Evolutionary conservation across 2,888 invertebrate species (phyloP).

Genomic region (Formica aserva): DNA sequence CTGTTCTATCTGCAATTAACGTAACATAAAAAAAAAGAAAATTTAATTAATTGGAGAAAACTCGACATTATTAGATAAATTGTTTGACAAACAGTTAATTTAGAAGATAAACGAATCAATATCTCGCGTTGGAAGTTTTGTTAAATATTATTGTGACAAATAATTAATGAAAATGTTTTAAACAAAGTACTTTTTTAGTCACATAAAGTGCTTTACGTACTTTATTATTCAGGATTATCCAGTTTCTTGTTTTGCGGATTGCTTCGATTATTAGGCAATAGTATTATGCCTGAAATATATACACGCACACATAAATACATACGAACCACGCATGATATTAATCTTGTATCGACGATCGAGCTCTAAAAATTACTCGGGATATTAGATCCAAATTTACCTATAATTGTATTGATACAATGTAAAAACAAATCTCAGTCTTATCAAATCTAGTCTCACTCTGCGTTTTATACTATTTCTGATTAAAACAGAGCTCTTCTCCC

Average conservation of each 20-base stretch:
- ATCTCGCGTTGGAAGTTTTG: not conserved
- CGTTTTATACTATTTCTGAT: not conserved
- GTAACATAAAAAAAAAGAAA: not conserved
- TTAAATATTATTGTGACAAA: not conserved
- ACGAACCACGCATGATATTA: conserved; percentile 24
- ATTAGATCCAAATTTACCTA: conserved; percentile 23
- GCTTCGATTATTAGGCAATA: conserved; percentile 14
- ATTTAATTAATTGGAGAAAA: not conserved
- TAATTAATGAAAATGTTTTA: conserved; percentile 10
- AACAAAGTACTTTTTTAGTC: not conserved
- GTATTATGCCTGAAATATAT: conserved; percentile 27
- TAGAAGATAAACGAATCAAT: not conserved
- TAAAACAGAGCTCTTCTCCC: conserved; percentile 1
- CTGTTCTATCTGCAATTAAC: not conserved
- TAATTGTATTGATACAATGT: conserved; percentile 19
- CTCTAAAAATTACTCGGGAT: not conserved
- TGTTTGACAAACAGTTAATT: not conserved
- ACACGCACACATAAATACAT: not conserved
- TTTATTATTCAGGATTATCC: conserved; percentile 1
- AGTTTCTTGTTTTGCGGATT: not conserved
- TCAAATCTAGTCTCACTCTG: conserved; percentile 34
- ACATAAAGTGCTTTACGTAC: not conserved
- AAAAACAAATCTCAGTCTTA: conserved; percentile 9
- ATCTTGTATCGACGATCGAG: conserved; percentile 29
- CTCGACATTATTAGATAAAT: not conserved